A percentile compares a stretch with the other conserved stretches of the same genome.
These are phyloP conservation scores for Macheiramphus alcinus DNA, from an alignment of 2,113 vertebrate species.

Conservation along the genomic window DNA sequence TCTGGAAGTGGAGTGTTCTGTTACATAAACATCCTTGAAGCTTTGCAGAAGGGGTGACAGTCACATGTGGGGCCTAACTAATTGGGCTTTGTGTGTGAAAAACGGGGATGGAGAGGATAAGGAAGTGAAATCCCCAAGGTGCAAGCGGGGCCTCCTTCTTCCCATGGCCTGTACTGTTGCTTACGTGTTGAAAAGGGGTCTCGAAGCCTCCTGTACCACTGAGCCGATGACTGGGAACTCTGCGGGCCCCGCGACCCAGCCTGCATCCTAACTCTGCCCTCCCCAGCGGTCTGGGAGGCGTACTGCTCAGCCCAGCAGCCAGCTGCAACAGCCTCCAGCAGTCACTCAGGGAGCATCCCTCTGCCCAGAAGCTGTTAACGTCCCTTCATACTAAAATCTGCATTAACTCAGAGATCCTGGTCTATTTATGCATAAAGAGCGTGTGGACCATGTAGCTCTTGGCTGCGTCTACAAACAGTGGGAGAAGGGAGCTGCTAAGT, in stretches of 20 bases:
- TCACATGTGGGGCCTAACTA: constrained; percentile 50
- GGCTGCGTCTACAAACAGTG: background rate
- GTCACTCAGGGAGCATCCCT: background rate
- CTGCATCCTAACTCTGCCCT: background rate
- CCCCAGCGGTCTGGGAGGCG: background rate
- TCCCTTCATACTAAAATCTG: background rate
- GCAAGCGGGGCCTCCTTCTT: constrained; percentile 52
- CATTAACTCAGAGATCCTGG: background rate
- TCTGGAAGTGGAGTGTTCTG: constrained; percentile 50
- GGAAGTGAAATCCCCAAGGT: constrained; percentile 65
- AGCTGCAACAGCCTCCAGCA: background rate
- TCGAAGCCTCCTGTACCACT: background rate
- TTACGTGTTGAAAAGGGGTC: constrained; percentile 37
- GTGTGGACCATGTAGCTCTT: background rate
- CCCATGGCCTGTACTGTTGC: constrained; percentile 38
- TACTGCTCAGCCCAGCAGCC: background rate
- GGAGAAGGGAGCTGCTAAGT: background rate
- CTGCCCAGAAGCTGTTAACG: background rate
- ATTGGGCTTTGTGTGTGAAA: constrained; percentile 49
- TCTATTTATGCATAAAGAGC: background rate
- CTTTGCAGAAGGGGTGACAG: constrained; percentile 52
- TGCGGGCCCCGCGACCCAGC: background rate
- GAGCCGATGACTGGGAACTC: constrained; percentile 1
- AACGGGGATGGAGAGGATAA: constrained; percentile 10
- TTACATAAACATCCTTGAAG: constrained; percentile 63